Evolutionary conservation across 2,113 vertebrate genomes (phyloP).

Genomic region (Gnathonemus echidnorhynchus): DNA sequence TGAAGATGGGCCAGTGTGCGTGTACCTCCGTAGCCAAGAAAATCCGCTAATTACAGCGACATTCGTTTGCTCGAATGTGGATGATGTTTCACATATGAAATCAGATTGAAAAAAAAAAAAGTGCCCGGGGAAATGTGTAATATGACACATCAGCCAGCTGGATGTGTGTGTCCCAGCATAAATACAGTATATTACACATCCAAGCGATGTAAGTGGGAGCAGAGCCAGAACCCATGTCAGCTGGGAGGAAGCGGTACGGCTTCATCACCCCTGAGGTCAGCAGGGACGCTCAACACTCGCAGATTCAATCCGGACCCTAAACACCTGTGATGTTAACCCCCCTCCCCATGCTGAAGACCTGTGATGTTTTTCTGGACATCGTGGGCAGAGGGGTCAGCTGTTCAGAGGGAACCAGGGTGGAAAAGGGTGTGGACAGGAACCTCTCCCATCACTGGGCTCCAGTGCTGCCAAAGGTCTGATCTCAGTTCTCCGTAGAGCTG

Average conservation of each 20-base stretch:
- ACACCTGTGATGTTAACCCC: not conserved
- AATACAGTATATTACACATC: not conserved
- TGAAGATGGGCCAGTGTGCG: not conserved
- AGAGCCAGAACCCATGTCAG: not conserved
- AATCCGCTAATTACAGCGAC: not conserved
- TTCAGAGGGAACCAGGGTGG: not conserved
- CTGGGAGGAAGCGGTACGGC: not conserved
- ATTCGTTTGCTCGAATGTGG: not conserved
- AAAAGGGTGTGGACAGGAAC: slow-evolving; percentile 31
- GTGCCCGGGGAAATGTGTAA: not conserved
- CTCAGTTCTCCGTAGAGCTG: slow-evolving; percentile 48
- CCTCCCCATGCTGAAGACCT: not conserved
- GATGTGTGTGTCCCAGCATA: not conserved
- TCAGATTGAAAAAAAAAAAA: not conserved
- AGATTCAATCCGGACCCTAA: not conserved
- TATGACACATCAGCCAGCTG: not conserved
- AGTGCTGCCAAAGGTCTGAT: slow-evolving; percentile 51
- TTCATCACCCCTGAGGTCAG: slow-evolving; percentile 12
- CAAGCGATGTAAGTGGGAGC: not conserved
- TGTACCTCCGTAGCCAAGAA: not conserved
- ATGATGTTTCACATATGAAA: not conserved
- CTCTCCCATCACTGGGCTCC: slow-evolving; percentile 34
- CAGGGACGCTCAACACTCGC: not conserved
- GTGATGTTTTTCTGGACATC: not conserved
- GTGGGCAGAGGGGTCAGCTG: slow-evolving; percentile 4